Percentiles rank a stretch among this genome's conserved stretches.
Evolutionary conservation across 2,888 invertebrate species (phyloP).

Genomic region (Drosophila mayaguana): DNA sequence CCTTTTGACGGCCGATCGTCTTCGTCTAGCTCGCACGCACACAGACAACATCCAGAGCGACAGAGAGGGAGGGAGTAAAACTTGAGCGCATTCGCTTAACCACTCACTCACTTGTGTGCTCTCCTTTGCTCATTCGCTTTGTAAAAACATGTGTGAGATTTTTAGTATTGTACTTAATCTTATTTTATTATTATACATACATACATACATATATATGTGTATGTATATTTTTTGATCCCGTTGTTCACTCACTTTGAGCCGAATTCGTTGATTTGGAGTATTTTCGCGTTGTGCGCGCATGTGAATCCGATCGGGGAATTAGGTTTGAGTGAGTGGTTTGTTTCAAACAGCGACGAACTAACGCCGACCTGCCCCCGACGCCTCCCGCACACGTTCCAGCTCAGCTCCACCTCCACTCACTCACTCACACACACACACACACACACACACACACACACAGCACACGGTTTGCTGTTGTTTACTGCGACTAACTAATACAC

Average conservation of each 20-base stretch:
- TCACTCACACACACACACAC: constrained; percentile 6
- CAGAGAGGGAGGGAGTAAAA: constrained; percentile 1
- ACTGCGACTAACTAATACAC: constrained; percentile 59
- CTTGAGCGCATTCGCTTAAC: constrained; percentile 3
- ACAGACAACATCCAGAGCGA: not conserved
- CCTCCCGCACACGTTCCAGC: not conserved
- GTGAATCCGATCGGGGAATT: constrained; percentile 36
- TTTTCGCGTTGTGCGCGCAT: constrained; percentile 41
- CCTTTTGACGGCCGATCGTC: constrained; percentile 63
- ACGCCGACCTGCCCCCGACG: constrained; percentile 23
- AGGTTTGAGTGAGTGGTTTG: constrained; percentile 54
- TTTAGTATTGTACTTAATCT: constrained; percentile 14
- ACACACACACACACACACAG: not conserved
- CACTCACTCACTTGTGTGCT: constrained; percentile 3
- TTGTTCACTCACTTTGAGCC: constrained; percentile 51
- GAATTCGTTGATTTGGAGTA: constrained; percentile 45
- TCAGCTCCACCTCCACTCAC: constrained; percentile 5
- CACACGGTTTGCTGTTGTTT: constrained; percentile 26
- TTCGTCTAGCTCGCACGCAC: constrained; percentile 20
- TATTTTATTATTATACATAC: constrained; percentile 4
- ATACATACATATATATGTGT: not conserved
- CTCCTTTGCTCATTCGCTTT: constrained; percentile 14
- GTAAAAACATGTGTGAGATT: constrained; percentile 33
- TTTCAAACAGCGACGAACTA: constrained; percentile 44
- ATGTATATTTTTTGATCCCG: constrained; percentile 32